Conservation (phyloP, 2,113 vertebrate genomes). For the Chunga burmeisteri region DNA sequence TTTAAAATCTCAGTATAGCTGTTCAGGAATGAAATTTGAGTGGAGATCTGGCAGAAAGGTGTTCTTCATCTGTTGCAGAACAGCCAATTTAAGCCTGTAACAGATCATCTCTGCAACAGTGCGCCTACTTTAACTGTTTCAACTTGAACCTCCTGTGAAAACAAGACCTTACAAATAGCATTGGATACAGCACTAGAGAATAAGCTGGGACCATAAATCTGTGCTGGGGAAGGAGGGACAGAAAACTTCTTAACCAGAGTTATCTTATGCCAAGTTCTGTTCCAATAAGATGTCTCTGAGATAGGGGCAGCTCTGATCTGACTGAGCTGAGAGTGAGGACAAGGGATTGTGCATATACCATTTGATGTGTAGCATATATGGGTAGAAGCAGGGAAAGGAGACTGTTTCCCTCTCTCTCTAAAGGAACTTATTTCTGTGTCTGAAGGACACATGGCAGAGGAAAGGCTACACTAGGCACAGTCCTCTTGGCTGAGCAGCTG, state of each 20-base stretch:
- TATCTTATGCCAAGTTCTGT: neutral
- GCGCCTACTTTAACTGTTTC: neutral
- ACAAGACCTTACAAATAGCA: neutral
- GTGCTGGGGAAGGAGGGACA: neutral
- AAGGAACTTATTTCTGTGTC: neutral
- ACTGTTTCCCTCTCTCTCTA: neutral
- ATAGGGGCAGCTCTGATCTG: neutral
- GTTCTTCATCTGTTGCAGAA: neutral
- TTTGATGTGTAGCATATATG: neutral
- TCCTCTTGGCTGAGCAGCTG: neutral
- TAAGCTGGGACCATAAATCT: neutral
- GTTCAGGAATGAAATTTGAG: neutral
- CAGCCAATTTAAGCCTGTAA: neutral
- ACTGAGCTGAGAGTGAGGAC: neutral
- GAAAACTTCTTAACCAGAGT: neutral
- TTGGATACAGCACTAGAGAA: neutral
- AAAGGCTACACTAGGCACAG: neutral
- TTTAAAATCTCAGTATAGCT: neutral
- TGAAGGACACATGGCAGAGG: neutral
- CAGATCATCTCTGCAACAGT: neutral
- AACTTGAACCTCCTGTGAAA: neutral
- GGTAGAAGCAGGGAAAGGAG: neutral
- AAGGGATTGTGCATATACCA: neutral
- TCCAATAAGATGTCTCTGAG: neutral
- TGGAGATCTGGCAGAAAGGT: neutral